Percentiles rank a stretch among this genome's conserved stretches.
phyloP scores from a whole-genome alignment of 2,797 vertebrate species.

The Selene dorsalis region DNA sequence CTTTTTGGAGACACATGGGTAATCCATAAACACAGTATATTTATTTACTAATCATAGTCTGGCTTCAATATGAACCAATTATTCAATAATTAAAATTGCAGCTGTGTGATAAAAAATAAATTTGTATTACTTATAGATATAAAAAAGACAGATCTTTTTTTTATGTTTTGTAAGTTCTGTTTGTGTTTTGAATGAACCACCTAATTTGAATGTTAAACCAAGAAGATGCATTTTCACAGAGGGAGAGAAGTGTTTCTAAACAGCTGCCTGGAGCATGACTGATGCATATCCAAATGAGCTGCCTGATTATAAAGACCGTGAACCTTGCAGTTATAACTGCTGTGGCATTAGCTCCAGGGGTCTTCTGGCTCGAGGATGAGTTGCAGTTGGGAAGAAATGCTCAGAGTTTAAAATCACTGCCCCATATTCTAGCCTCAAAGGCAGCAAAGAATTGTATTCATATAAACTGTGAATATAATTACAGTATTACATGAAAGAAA shows the following conservation, averaged over 20 bases:
- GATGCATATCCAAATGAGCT: constrained; percentile 73
- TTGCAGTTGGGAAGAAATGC: constrained; percentile 33
- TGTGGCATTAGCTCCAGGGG: constrained; percentile 62
- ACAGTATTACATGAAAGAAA: constrained; percentile 4
- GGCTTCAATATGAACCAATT: neutral
- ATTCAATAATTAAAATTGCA: constrained; percentile 10
- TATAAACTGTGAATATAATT: constrained; percentile 17
- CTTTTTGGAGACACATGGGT: constrained; percentile 19
- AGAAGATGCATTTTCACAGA: constrained; percentile 55
- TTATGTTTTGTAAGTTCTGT: constrained; percentile 28
- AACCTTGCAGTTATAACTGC: constrained; percentile 62
- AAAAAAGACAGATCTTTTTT: neutral
- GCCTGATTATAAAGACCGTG: constrained; percentile 64
- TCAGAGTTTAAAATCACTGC: constrained; percentile 36
- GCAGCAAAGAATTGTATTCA: neutral
- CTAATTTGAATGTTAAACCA: constrained; percentile 60
- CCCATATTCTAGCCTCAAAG: constrained; percentile 22
- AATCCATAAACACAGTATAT: constrained; percentile 27
- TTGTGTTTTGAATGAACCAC: constrained; percentile 40
- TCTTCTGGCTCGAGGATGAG: constrained; percentile 44
- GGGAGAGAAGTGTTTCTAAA: constrained; percentile 64
- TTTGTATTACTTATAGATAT: constrained; percentile 6
- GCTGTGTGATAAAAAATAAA: neutral
- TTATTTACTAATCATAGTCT: constrained; percentile 14
- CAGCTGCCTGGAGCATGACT: constrained; percentile 70